Percentiles rank a stretch among this genome's conserved stretches.
These are phyloP conservation scores for Doris montereyensis DNA, from an alignment of 2,888 invertebrate genomes.

Conservation along the genomic window DNA sequence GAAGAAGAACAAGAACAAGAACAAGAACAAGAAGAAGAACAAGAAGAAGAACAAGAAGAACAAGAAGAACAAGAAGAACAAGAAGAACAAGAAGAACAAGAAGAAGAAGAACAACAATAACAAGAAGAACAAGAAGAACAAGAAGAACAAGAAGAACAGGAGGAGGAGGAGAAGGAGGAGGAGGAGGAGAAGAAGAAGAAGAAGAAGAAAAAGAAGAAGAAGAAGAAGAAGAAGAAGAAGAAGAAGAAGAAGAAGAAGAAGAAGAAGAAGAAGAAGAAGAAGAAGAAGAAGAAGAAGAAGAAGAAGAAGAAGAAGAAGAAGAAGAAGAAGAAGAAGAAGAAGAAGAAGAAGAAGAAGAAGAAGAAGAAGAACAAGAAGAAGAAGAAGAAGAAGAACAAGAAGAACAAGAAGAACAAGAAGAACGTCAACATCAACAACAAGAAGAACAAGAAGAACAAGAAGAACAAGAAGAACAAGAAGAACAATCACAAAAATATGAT, in stretches of 20 bases:
- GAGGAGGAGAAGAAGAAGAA: neutral
- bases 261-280: neutral
- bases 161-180: constrained; percentile 17
- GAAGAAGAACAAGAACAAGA: no score
- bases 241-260: constrained; percentile 3
- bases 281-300: constrained; percentile 1
- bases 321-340: neutral
- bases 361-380: neutral
- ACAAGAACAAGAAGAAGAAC: no score
- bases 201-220: neutral
- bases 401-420: neutral
- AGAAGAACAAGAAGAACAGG: constrained; percentile 5
- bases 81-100: no score
- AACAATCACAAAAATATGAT: neutral
- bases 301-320: neutral
- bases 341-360: neutral
- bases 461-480: neutral
- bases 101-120: no score
- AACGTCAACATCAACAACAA: no score
- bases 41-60: no score
- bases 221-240: constrained; percentile 7
- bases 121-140: neutral
- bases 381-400: neutral
- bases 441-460: neutral
- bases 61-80: no score